phyloP scores from a whole-genome alignment of 2,113 vertebrate species.

The Campylorhamphus procurvoides region DNA sequence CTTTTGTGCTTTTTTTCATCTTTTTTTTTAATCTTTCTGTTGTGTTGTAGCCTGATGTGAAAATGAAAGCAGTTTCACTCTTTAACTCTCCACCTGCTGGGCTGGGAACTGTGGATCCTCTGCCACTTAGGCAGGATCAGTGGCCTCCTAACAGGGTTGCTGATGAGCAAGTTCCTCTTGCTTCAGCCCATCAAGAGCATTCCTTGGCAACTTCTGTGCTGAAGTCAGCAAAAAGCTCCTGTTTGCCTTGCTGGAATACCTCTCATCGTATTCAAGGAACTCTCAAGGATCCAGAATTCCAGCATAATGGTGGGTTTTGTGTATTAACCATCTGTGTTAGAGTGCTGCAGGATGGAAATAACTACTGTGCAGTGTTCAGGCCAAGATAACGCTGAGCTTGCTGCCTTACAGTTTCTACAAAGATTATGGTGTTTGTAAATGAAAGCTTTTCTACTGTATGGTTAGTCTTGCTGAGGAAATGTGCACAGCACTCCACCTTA shows the following conservation, averaged over 20 bases:
- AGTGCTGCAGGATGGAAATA: neutral
- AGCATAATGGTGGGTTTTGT: conserved; percentile 82
- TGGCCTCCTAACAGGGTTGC: neutral
- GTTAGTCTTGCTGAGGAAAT: neutral
- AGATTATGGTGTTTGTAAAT: neutral
- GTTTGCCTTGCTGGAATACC: conserved; percentile 48
- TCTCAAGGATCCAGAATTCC: conserved; percentile 86
- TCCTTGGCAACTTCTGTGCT: neutral
- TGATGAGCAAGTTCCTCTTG: neutral
- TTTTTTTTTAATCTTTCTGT: neutral
- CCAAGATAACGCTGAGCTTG: neutral
- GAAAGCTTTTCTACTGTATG: neutral
- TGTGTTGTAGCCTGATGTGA: conserved; percentile 54
- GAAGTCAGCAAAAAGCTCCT: neutral
- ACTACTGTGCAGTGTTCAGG: neutral
- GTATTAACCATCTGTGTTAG: neutral
- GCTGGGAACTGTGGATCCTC: conserved; percentile 80
- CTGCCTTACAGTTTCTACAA: neutral
- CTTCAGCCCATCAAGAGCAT: neutral
- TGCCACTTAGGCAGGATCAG: conserved; percentile 80
- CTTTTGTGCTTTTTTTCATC: neutral
- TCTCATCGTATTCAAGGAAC: conserved; percentile 81
- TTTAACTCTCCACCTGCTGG: conserved; percentile 77
- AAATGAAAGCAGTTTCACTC: neutral
- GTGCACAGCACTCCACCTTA: neutral